Percentiles rank a stretch among this genome's conserved stretches.
Evolutionary conservation across 2,113 vertebrate species (phyloP).

Genomic region (Leptosomus discolor): DNA sequence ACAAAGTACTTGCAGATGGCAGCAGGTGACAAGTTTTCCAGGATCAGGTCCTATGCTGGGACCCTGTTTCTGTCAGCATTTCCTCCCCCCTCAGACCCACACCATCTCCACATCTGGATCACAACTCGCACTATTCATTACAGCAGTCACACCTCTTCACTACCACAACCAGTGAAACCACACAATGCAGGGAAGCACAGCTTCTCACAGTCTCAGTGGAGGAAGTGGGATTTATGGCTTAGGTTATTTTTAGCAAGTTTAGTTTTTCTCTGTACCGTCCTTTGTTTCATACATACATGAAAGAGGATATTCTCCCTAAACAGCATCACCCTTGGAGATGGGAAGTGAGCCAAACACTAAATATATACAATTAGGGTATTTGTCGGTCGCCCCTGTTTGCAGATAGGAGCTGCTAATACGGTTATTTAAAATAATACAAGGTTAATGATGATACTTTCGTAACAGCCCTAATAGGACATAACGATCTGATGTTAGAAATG

Average conservation of each 20-base stretch:
- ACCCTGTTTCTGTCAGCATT: neutral
- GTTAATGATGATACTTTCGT: neutral
- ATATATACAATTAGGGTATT: neutral
- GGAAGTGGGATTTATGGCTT: neutral
- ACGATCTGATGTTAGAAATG: neutral
- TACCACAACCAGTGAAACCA: neutral
- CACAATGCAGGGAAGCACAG: neutral
- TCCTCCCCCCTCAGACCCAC: neutral
- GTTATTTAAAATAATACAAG: neutral
- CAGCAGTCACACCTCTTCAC: neutral
- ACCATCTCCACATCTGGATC: neutral
- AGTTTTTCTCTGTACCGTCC: neutral
- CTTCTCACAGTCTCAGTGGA: neutral
- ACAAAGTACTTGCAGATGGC: slow-evolving; percentile 5
- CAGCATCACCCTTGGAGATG: neutral
- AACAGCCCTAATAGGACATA: neutral
- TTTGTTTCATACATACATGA: neutral
- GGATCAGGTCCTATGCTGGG: neutral
- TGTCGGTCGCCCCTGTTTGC: neutral
- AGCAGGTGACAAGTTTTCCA: slow-evolving; percentile 10
- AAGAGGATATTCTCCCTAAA: neutral
- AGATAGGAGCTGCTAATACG: neutral
- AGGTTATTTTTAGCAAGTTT: neutral
- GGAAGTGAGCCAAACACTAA: neutral
- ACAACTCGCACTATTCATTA: neutral